phyloP scores from a whole-genome alignment of 2,113 vertebrate species.

The Aptenodytes forsteri region DNA sequence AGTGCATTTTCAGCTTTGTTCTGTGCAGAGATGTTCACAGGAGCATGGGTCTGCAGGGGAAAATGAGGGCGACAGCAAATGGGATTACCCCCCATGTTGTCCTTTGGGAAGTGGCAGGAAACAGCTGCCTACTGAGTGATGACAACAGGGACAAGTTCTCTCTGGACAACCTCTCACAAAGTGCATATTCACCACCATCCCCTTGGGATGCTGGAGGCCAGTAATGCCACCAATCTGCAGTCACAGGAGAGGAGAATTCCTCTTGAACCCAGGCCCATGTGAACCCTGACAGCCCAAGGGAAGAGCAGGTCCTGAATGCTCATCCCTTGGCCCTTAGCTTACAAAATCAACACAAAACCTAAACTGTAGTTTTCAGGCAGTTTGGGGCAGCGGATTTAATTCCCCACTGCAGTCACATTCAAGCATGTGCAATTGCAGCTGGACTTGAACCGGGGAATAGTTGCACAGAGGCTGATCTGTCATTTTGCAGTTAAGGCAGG shows the following conservation, averaged over 20 bases:
- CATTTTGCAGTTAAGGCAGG: no score
- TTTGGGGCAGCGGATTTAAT: neutral
- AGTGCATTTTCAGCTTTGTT: neutral
- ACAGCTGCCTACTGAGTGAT: neutral
- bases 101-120: neutral
- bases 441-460: neutral
- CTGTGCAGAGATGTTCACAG: neutral
- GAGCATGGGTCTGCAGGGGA: neutral
- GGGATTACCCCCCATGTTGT: neutral
- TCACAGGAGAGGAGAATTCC: neutral
- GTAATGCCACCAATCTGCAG: neutral
- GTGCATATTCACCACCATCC: neutral
- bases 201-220: neutral
- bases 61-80: neutral
- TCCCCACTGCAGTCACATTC: neutral
- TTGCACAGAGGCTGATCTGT: neutral
- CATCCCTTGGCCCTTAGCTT: neutral
- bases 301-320: neutral
- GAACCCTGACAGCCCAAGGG: neutral
- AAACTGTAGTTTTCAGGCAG: neutral
- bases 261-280: neutral
- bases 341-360: neutral
- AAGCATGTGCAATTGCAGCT: rapidly evolving
- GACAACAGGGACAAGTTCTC: neutral
- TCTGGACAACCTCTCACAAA: neutral